phyloP scores from a whole-genome alignment of 2,888 invertebrate species.

The Blera fallax region DNA sequence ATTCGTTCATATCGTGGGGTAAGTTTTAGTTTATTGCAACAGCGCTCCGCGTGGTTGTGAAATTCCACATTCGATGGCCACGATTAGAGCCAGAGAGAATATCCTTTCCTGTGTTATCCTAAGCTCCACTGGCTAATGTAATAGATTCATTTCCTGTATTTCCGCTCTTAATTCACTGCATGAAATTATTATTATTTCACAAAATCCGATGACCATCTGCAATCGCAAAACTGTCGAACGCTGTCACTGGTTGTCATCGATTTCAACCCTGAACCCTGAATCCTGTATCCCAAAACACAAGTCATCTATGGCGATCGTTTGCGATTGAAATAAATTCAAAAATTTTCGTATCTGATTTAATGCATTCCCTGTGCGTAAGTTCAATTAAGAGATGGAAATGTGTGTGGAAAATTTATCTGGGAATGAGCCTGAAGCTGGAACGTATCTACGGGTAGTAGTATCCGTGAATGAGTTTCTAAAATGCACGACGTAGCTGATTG shows the following conservation, averaged over 20 bases:
- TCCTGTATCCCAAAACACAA: not conserved
- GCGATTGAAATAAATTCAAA: constrained; percentile 26
- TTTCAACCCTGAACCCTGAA: not conserved
- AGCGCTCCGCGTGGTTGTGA: not conserved
- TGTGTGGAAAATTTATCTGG: not conserved
- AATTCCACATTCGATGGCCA: not conserved
- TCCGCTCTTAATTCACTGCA: constrained; percentile 36
- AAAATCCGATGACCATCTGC: not conserved
- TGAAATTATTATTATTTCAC: constrained; percentile 31
- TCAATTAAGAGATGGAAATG: constrained; percentile 2
- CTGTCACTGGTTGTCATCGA: constrained; percentile 33
- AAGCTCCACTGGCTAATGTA: constrained; percentile 12
- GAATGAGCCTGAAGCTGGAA: not conserved
- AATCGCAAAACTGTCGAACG: not conserved
- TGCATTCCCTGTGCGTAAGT: not conserved
- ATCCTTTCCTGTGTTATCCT: constrained; percentile 10
- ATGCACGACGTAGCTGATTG: not conserved
- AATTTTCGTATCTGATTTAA: constrained; percentile 14
- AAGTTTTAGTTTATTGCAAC: constrained; percentile 38
- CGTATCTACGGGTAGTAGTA: too few species aligned
- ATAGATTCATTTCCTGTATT: constrained; percentile 34
- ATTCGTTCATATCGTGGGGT: not conserved
- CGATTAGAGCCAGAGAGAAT: constrained; percentile 1
- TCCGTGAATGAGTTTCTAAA: not conserved
- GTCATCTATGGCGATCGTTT: not conserved